These are phyloP conservation scores for Girardinus metallicus DNA, from an alignment of 2,797 vertebrate species.

Conservation along the genomic window DNA sequence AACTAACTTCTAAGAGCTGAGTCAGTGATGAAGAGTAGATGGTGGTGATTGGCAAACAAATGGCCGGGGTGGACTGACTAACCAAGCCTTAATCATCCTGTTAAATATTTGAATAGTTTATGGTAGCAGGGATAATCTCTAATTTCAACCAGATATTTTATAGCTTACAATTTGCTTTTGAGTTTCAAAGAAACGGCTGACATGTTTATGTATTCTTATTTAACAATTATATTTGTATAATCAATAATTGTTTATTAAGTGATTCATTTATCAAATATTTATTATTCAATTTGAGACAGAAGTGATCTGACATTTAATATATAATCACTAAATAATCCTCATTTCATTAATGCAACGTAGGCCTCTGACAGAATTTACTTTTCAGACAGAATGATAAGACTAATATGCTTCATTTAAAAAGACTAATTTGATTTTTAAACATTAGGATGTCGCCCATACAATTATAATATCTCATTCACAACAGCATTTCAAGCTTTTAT, in stretches of 20 bases:
- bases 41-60: not conserved
- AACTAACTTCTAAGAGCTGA: not conserved
- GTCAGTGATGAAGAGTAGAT: not conserved
- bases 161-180: not conserved
- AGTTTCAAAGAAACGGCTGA: not conserved
- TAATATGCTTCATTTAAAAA: not conserved
- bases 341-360: not conserved
- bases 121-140: not conserved
- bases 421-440: not conserved
- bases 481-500: slow-evolving; percentile 3
- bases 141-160: not conserved
- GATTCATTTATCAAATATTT: not conserved
- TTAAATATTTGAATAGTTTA: not conserved
- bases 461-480: not conserved
- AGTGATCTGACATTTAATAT: not conserved
- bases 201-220: not conserved
- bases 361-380: not conserved
- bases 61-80: not conserved
- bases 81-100: not conserved
- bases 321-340: not conserved
- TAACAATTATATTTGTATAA: not conserved
- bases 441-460: not conserved
- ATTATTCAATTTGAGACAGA: not conserved
- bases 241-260: not conserved
- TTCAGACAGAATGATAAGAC: not conserved